Percentiles rank a stretch among this genome's conserved stretches.
Evolutionary conservation across 2,797 vertebrate genomes (phyloP).

Genomic region (Agapornis canus): DNA sequence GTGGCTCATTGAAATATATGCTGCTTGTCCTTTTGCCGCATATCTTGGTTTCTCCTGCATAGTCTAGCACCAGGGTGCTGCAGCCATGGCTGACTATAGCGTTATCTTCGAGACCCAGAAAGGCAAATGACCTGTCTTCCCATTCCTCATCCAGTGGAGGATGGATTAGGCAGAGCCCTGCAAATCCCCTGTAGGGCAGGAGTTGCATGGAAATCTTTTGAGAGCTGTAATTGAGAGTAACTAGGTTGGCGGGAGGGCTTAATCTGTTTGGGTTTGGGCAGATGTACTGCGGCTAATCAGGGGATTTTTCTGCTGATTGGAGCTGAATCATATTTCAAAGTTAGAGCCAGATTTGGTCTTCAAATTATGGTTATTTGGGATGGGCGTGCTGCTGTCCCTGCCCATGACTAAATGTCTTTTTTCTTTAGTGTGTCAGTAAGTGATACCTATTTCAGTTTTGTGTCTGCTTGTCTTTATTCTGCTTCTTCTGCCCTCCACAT

Average conservation of each 20-base stretch:
- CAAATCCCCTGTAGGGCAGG: neutral
- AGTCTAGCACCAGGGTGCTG: neutral
- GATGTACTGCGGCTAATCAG: neutral
- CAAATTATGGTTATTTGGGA: neutral
- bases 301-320: neutral
- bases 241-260: neutral
- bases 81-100: neutral
- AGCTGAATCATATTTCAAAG: neutral
- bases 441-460: neutral
- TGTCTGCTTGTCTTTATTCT: neutral
- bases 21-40: neutral
- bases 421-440: neutral
- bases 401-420: neutral
- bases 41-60: neutral
- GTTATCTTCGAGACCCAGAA: neutral
- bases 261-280: neutral
- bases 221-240: neutral
- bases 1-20: neutral
- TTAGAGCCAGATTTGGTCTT: neutral
- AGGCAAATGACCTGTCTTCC: neutral
- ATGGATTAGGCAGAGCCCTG: neutral
- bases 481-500: neutral
- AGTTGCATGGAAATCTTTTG: neutral
- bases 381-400: neutral
- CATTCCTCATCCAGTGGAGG: neutral